These are phyloP conservation scores for Limenitis arthemis DNA, from an alignment of 2,888 invertebrate species.

Conservation along the genomic window DNA sequence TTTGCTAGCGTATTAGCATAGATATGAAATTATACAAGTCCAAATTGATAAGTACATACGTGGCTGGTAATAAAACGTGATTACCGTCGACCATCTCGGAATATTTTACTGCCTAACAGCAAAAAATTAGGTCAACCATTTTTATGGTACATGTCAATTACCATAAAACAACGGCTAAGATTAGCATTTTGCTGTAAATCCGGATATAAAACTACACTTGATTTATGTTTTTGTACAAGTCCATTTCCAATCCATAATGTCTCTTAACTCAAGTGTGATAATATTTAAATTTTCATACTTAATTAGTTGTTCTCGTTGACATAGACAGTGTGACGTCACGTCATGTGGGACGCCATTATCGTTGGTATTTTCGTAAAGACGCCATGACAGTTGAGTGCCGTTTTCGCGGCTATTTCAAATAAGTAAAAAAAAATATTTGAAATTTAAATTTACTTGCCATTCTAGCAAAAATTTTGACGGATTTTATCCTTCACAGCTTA, in stretches of 20 bases:
- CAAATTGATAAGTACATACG: background rate
- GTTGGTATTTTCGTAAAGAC: too few species aligned
- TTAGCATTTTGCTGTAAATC: conserved; percentile 11
- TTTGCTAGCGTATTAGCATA: too few species aligned
- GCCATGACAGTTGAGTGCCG: too few species aligned
- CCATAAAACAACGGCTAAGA: conserved; percentile 18
- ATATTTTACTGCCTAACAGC: conserved; percentile 5
- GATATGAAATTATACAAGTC: background rate
- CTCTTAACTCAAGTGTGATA: background rate
- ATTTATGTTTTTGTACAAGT: conserved; percentile 3
- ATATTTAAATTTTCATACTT: too few species aligned
- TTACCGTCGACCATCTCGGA: background rate
- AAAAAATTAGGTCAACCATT: conserved; percentile 18
- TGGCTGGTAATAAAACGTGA: background rate
- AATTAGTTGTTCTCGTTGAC: too few species aligned
- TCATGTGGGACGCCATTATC: too few species aligned
- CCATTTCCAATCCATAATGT: background rate
- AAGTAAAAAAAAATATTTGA: too few species aligned
- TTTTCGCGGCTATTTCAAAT: too few species aligned
- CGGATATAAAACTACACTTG: conserved; percentile 9
- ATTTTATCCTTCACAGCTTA: too few species aligned
- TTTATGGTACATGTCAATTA: conserved; percentile 21
- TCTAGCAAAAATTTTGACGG: too few species aligned
- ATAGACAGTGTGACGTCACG: too few species aligned
- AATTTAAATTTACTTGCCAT: too few species aligned